Base-by-base conservation (phyloP, 2,797 vertebrate genomes). In the Caiman crocodilus region DNA sequence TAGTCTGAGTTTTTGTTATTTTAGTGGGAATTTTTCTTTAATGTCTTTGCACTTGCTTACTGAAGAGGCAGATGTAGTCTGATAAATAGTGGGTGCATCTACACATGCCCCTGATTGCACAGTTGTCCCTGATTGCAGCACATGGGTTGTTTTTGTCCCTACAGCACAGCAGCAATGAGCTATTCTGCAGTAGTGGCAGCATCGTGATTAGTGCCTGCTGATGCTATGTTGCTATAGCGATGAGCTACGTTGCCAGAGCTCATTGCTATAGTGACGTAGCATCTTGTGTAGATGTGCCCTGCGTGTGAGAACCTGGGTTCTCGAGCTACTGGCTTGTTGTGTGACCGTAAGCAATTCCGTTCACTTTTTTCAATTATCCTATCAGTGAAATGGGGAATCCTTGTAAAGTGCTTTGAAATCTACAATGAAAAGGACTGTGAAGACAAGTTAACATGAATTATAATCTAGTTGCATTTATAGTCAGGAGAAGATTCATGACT, bases 1-100 rank as follows among this genome's bases (percentile, higher is more conserved):
- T 73, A 35, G 35, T 28, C 20, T 14, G 13, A 16, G 7, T 73
- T 50, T 2, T 10, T 42, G 0, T 7, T 7, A 0, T 64, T 3
- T 4, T 11, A 2, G 6, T 4, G 30, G 26, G 57, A n/a, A 13
- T 6, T 82, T 2, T 20, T 57, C 65, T 50, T 82, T n/a, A 3
- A 0, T 4, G 56, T 28, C 78, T 14, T 30, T 25, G 15, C 42
- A 60, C n/a, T 56, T 20, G n/a, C 4, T 1, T 69, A 56, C 28
- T 3, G 5, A 14, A 50, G 30, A 20, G 42, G n/a, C 61, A 56
- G 25, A 16, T 32, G 60, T 4, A n/a, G 30, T 67, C 64, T 76
- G 50, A 21, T 14, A 32, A 1, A 42, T 57, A 9, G 25, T 17
- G 59, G 16, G 59, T 60, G 59, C 59, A 42, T 42, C 21, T 42